phyloP scores from a whole-genome alignment of 2,888 invertebrate species.

The Cataglyphis altisquamis region DNA sequence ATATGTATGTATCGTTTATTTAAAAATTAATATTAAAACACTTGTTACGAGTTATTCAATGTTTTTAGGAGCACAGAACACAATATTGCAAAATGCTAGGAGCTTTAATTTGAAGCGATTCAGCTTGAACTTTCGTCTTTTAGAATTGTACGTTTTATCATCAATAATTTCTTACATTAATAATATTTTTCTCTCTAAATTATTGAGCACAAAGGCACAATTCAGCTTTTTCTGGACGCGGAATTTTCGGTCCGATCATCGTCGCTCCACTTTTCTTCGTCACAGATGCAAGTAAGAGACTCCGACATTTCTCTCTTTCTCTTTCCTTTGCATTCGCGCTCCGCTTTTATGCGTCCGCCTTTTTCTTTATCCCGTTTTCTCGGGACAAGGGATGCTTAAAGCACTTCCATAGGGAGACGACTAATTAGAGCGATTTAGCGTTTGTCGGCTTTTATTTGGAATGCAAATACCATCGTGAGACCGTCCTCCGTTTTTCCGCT shows the following conservation, averaged over 20 bases:
- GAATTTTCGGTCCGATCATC: conserved; percentile 45
- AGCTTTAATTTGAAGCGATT: neutral
- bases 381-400: conserved; percentile 73
- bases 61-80: neutral
- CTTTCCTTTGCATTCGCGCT: conserved; percentile 7
- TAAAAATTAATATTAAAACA: conserved; percentile 15
- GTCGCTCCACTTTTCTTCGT: conserved; percentile 22
- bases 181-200: conserved; percentile 8
- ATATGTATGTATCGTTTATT: neutral
- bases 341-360: conserved; percentile 47
- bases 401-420: conserved; percentile 74
- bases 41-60: neutral
- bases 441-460: conserved; percentile 75
- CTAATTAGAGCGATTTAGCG: conserved; percentile 78
- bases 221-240: conserved; percentile 48
- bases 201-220: conserved; percentile 38
- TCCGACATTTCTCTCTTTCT: neutral
- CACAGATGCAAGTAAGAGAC: conserved; percentile 43
- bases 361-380: conserved; percentile 69
- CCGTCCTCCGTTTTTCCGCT: conserved; percentile 34
- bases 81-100: neutral
- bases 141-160: conserved; percentile 17
- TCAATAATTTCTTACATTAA: conserved; percentile 20
- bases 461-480: conserved; percentile 71
- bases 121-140: neutral